These are phyloP conservation scores for Eulemur coronatus DNA, from an alignment of 2,797 vertebrate species.

Conservation along the genomic window DNA sequence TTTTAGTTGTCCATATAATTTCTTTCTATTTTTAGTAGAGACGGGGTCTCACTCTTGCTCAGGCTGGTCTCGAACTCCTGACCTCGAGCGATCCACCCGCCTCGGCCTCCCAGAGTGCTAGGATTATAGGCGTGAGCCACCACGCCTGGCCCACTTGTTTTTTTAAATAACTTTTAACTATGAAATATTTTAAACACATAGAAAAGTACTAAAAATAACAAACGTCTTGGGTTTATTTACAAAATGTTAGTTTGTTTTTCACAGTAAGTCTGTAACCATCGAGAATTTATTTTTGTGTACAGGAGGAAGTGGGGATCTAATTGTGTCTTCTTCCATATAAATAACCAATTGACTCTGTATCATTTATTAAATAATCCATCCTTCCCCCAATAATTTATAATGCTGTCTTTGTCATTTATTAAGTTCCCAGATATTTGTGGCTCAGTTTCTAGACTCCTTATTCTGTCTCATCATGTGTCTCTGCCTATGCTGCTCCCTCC, in stretches of 20 bases:
- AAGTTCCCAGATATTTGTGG: background rate
- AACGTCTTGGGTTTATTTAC: background rate
- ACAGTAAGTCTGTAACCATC: background rate
- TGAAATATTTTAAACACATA: conserved; percentile 3
- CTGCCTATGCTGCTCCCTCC: background rate
- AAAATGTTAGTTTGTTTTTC: background rate
- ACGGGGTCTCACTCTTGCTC: too few relatives aligned
- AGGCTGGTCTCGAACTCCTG: too few relatives aligned
- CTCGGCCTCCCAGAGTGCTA: too few relatives aligned
- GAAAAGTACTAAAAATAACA: background rate
- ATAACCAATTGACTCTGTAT: background rate
- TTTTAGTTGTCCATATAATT: too few relatives aligned
- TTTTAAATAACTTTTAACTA: conserved; percentile 29
- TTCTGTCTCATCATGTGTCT: background rate
- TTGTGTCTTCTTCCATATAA: background rate
- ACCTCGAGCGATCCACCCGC: too few relatives aligned
- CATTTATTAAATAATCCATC: background rate
- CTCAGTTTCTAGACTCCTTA: background rate
- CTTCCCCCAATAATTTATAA: background rate
- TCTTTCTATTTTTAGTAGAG: too few relatives aligned
- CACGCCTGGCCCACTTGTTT: too few relatives aligned
- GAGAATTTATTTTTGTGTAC: background rate
- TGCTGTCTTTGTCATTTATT: background rate
- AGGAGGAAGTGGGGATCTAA: background rate
- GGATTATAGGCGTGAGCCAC: too few relatives aligned